Conservation (phyloP, 2,113 vertebrate genomes). For the Strix aluco region DNA sequence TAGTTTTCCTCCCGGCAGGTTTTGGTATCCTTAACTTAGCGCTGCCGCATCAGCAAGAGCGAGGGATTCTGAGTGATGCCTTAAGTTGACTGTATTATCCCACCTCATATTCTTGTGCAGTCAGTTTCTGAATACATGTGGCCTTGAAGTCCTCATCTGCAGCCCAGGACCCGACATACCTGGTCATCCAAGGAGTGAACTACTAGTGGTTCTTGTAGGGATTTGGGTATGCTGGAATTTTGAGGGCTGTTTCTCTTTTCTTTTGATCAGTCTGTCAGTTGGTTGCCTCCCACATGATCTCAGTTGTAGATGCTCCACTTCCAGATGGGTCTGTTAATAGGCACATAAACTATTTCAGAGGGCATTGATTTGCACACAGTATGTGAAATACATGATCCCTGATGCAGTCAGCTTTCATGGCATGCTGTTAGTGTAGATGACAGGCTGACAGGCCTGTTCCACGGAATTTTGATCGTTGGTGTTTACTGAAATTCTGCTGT, state of each 20-base stretch:
- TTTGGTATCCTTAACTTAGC: neutral
- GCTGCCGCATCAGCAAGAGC: neutral
- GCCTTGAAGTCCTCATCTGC: neutral
- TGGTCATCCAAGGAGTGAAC: neutral
- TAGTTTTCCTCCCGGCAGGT: neutral
- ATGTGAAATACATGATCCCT: neutral
- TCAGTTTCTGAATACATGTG: neutral
- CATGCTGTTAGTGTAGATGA: neutral
- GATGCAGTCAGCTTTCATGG: neutral
- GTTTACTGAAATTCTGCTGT: neutral
- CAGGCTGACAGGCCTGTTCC: neutral
- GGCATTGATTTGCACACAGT: neutral
- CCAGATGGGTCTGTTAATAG: neutral
- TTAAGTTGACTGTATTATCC: neutral
- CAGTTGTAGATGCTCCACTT: neutral
- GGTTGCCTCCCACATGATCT: neutral
- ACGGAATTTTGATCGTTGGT: accelerated
- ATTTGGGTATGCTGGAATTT: neutral
- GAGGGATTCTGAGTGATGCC: neutral
- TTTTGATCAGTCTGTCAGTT: neutral
- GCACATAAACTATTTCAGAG: neutral
- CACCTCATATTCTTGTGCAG: neutral
- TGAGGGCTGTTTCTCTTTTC: neutral
- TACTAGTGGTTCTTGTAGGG: neutral
- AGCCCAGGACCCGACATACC: neutral